Conservation (phyloP, 2,113 vertebrate species). For the Myodes glareolus region DNA sequence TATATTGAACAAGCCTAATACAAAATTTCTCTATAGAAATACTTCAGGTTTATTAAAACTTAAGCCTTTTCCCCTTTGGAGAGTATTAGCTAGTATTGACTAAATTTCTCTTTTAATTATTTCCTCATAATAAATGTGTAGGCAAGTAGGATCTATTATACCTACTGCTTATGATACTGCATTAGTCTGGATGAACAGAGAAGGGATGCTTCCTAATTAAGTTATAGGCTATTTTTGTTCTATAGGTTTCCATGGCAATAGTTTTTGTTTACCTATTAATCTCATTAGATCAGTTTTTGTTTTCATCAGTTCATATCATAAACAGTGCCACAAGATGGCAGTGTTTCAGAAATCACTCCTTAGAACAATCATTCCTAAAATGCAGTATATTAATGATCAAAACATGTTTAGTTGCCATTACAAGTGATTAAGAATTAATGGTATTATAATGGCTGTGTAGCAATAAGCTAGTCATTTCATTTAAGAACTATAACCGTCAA, state of each 20-base stretch:
- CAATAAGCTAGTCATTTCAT: slow-evolving; percentile 67
- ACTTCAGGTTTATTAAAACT: neutral
- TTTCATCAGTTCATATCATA: neutral
- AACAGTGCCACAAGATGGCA: slow-evolving; percentile 76
- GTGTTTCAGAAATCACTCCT: slow-evolving; percentile 71
- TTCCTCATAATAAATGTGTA: slow-evolving; percentile 10
- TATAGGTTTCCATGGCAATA: neutral
- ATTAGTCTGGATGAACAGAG: neutral
- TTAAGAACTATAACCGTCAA: slow-evolving; percentile 69
- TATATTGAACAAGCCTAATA: neutral
- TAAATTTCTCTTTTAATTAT: slow-evolving; percentile 42
- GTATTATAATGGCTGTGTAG: slow-evolving; percentile 5
- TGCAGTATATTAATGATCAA: slow-evolving; percentile 28
- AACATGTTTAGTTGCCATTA: slow-evolving; percentile 46
- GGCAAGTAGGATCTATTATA: neutral
- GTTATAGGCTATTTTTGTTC: neutral
- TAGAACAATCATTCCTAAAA: neutral
- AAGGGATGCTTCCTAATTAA: neutral
- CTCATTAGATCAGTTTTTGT: neutral
- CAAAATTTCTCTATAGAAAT: neutral
- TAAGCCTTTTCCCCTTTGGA: neutral
- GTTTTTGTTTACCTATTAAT: neutral
- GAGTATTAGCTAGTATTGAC: neutral
- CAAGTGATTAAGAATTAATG: slow-evolving; percentile 72
- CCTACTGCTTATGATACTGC: slow-evolving; percentile 5